Conservation (phyloP, 1,140 invertebrate genomes). For the Macrobrachium nipponense region DNA sequence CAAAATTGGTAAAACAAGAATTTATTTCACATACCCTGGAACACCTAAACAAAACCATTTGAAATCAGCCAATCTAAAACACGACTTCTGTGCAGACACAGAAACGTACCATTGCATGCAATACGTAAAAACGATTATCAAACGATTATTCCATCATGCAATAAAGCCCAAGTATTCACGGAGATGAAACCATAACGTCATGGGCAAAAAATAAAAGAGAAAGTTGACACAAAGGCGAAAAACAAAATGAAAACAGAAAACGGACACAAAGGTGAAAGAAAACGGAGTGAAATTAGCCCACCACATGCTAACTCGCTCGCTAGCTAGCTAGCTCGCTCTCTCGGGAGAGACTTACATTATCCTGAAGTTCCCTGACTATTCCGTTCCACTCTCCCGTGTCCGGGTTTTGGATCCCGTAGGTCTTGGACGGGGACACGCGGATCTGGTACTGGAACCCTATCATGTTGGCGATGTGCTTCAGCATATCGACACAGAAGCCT, state of each 20-base stretch:
- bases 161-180: no score
- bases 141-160: no score
- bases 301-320: not conserved
- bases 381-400: conserved; percentile 97
- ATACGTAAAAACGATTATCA: no score
- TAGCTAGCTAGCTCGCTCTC: not conserved
- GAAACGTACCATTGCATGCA: no score
- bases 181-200: not conserved
- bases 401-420: conserved; percentile 93
- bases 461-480: conserved; percentile 85
- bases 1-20: no score
- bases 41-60: no score
- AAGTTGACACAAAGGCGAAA: not conserved
- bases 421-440: conserved; percentile 89
- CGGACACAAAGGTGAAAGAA: not conserved
- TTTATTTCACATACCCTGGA: no score
- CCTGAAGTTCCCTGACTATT: conserved; percentile 91
- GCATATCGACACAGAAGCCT: conserved; percentile 96
- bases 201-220: not conserved
- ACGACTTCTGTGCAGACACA: no score
- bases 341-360: conserved; percentile 74
- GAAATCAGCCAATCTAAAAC: no score
- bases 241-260: not conserved
- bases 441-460: conserved; percentile 95
- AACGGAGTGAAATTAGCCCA: not conserved